phyloP scores from a whole-genome alignment of 2,888 invertebrate species.

The Cancer borealis region DNA sequence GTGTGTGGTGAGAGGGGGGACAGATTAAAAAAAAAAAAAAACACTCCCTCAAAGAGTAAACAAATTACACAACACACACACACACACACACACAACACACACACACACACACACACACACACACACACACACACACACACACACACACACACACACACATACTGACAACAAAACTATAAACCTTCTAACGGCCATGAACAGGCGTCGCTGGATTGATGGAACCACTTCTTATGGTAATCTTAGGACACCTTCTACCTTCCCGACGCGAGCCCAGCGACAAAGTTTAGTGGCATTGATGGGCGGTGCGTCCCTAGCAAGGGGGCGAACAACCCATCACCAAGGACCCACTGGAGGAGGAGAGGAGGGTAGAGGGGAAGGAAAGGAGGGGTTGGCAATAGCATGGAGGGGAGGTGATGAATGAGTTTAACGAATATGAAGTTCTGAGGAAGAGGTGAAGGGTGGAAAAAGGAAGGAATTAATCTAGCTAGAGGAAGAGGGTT shows the following conservation, averaged over 20 bases:
- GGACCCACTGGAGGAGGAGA: neutral
- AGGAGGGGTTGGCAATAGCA: too few species aligned
- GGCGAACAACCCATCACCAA: neutral
- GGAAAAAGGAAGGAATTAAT: neutral
- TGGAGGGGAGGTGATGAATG: neutral
- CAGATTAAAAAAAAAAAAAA: neutral
- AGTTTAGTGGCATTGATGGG: neutral
- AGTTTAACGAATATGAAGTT: neutral
- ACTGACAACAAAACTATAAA: neutral
- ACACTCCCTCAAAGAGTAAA: too few species aligned
- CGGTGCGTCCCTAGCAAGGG: neutral
- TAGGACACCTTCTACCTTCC: neutral
- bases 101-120: too few species aligned
- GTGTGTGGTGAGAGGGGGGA: too few species aligned
- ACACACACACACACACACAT: slow-evolving; percentile 13
- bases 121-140: slow-evolving; percentile 23
- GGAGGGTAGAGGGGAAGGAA: neutral
- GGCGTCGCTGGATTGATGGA: slow-evolving; percentile 7
- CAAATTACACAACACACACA: too few species aligned
- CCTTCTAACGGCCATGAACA: neutral
- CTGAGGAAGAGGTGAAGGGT: neutral
- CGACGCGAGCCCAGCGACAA: neutral
- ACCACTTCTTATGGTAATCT: slow-evolving; percentile 26
- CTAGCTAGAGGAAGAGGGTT: neutral
- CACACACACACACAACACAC: too few species aligned